phyloP scores from a whole-genome alignment of 92 coral and sea anemone species.

The Phenganax marumi region DNA sequence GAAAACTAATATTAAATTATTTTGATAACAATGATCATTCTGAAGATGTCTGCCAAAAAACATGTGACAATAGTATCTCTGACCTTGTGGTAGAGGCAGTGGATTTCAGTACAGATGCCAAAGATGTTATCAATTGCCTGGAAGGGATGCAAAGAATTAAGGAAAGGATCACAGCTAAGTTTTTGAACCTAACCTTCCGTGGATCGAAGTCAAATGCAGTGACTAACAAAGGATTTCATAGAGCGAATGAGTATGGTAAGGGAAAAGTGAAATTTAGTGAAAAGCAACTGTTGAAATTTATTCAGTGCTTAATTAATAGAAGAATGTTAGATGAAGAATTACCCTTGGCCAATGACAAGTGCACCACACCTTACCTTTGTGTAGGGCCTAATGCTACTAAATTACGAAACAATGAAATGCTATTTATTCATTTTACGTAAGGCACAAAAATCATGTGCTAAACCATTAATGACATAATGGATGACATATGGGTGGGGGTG shows the following conservation, averaged over 20 bases:
- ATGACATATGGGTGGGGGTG: not conserved
- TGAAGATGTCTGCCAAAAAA: constrained; percentile 27
- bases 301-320: constrained; percentile 35
- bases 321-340: constrained; percentile 40
- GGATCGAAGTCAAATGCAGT: not conserved
- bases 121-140: not conserved
- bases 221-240: not conserved
- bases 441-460: not conserved
- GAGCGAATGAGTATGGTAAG: constrained; percentile 35
- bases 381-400: constrained; percentile 1
- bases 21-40: constrained; percentile 42
- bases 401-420: not conserved
- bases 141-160: constrained; percentile 1
- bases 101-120: not conserved
- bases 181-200: not conserved
- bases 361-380: constrained; percentile 42
- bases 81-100: not conserved
- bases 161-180: not conserved
- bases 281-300: constrained; percentile 7
- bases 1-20: constrained; percentile 44
- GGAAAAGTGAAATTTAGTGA: constrained; percentile 48
- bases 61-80: constrained; percentile 40
- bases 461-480: not conserved
- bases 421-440: not conserved
- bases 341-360: constrained; percentile 31